Conservation (phyloP, 2,888 invertebrate genomes). For the Pandemis corylana region DNA sequence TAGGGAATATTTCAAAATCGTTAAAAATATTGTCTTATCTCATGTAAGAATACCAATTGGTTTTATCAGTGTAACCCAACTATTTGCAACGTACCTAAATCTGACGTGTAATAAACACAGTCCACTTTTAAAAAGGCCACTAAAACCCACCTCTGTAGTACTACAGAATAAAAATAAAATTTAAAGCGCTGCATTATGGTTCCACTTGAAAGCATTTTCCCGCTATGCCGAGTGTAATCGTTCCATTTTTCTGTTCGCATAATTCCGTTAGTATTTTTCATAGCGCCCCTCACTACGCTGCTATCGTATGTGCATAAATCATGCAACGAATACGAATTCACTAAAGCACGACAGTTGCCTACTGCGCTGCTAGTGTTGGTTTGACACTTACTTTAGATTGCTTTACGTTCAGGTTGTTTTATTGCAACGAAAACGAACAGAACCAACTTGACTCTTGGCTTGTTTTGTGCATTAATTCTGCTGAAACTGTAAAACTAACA, state of each 20-base stretch:
- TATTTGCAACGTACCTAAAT: too few species aligned
- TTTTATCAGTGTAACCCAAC: too few species aligned
- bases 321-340: constrained; percentile 30
- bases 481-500: neutral
- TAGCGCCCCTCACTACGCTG: constrained; percentile 32
- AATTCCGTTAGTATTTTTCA: constrained; percentile 39
- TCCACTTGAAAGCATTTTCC: constrained; percentile 24
- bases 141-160: neutral
- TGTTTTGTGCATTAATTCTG: neutral
- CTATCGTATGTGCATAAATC: constrained; percentile 40
- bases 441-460: neutral
- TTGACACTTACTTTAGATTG: constrained; percentile 11
- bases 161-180: constrained; percentile 20
- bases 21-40: too few species aligned
- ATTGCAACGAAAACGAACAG: neutral
- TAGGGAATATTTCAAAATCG: too few species aligned
- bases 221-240: constrained; percentile 14
- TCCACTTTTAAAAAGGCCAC: constrained; percentile 1
- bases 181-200: constrained; percentile 17
- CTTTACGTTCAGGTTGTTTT: constrained; percentile 3
- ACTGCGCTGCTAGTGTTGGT: constrained; percentile 13
- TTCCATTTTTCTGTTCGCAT: constrained; percentile 34
- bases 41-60: too few species aligned
- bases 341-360: constrained; percentile 22
- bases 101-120: neutral